Conservation (phyloP, 2,113 vertebrate genomes). For the Peromyscus californicus region DNA sequence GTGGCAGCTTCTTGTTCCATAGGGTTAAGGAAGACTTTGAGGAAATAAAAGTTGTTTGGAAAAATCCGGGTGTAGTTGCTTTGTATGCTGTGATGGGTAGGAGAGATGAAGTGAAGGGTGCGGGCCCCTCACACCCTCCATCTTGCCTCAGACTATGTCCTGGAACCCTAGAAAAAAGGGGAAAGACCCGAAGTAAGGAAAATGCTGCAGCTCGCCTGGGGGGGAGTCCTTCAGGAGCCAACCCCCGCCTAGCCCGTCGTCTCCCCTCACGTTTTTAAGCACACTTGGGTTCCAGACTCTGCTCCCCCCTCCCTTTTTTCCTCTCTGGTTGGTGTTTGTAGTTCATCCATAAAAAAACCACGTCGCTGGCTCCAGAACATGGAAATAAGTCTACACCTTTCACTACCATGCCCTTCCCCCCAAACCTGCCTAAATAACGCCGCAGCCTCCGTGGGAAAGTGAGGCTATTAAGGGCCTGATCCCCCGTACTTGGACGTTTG, state of each 20-base stretch:
- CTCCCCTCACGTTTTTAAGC: background rate
- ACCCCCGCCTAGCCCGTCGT: slow-evolving; percentile 26
- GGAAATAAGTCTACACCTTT: background rate
- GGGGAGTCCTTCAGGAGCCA: slow-evolving; percentile 36
- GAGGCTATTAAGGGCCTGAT: background rate
- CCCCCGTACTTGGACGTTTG: background rate
- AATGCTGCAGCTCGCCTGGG: slow-evolving; percentile 54
- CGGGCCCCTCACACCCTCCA: slow-evolving; percentile 82
- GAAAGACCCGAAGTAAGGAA: slow-evolving; percentile 81
- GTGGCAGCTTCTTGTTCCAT: slow-evolving; percentile 82
- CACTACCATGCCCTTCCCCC: background rate
- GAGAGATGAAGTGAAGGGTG: slow-evolving; percentile 76
- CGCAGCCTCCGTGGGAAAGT: background rate
- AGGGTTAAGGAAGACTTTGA: slow-evolving; percentile 82
- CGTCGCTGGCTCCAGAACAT: background rate
- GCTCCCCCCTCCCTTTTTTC: background rate
- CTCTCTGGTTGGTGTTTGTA: background rate
- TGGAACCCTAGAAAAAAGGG: slow-evolving; percentile 83
- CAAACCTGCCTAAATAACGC: background rate
- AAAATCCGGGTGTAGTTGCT: slow-evolving; percentile 83
- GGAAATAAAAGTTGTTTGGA: slow-evolving; percentile 85
- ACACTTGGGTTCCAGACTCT: background rate
- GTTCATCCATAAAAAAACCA: background rate
- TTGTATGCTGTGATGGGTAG: slow-evolving; percentile 81
- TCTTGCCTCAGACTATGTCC: slow-evolving; percentile 83